These are phyloP conservation scores for Thymelicus acteon DNA, from an alignment of 2,888 invertebrate genomes.

Conservation along the genomic window DNA sequence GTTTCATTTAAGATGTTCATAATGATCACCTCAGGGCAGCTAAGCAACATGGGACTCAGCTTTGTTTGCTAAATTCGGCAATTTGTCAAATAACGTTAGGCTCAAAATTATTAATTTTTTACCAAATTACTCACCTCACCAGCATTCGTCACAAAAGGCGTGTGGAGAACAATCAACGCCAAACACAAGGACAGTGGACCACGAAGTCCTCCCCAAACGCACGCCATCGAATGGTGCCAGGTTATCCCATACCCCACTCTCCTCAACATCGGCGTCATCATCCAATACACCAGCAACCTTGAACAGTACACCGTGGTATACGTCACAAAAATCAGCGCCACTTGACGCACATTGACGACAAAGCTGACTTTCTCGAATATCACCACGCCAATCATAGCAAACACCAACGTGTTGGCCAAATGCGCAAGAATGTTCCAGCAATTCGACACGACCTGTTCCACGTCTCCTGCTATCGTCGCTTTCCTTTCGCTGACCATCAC, in stretches of 20 bases:
- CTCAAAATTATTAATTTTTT: neutral
- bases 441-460: slow-evolving; percentile 64
- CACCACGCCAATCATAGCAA: slow-evolving; percentile 86
- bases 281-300: slow-evolving; percentile 73
- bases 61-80: no score
- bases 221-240: slow-evolving; percentile 84
- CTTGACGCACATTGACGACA: slow-evolving; percentile 68
- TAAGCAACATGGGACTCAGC: no score
- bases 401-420: slow-evolving; percentile 82
- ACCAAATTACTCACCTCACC: slow-evolving; percentile 59
- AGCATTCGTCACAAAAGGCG: slow-evolving; percentile 58
- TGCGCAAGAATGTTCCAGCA: slow-evolving; percentile 71
- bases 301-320: slow-evolving; percentile 79
- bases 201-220: slow-evolving; percentile 86
- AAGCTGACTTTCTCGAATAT: slow-evolving; percentile 81
- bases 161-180: slow-evolving; percentile 81
- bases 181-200: slow-evolving; percentile 86
- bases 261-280: slow-evolving; percentile 80
- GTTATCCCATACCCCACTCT: slow-evolving; percentile 84
- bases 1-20: no score
- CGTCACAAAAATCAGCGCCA: slow-evolving; percentile 71
- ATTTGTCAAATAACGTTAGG: no score
- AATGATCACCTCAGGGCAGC: no score
- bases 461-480: slow-evolving; percentile 69
- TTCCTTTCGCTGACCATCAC: slow-evolving; percentile 69